These are phyloP conservation scores for Suillia variegata DNA, from an alignment of 2,888 invertebrate genomes.

Conservation along the genomic window DNA sequence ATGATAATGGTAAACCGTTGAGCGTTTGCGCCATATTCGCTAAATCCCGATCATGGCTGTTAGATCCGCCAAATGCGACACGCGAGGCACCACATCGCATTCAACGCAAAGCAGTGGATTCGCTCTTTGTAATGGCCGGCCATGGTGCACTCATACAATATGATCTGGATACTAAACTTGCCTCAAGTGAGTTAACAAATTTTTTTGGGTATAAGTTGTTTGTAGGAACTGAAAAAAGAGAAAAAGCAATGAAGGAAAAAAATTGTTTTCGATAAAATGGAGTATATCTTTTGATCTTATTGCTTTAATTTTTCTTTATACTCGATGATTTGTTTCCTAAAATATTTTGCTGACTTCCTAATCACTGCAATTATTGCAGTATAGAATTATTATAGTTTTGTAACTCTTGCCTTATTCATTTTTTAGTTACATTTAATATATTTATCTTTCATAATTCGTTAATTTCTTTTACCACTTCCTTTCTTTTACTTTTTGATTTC, in stretches of 20 bases:
- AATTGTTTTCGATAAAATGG: neutral
- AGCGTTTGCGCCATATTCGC: constrained; percentile 81
- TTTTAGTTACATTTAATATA: too few relatives aligned
- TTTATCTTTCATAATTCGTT: too few relatives aligned
- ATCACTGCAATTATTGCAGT: too few relatives aligned
- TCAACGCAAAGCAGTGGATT: constrained; percentile 71
- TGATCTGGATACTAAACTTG: constrained; percentile 78
- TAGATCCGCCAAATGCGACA: constrained; percentile 62
- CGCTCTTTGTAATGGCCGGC: constrained; percentile 89
- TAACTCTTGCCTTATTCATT: too few relatives aligned
- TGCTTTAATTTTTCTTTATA: too few relatives aligned
- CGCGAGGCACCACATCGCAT: constrained; percentile 60
- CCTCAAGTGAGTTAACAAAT: constrained; percentile 60
- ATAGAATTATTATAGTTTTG: too few relatives aligned
- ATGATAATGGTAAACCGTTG: constrained; percentile 71
- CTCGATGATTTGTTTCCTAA: too few relatives aligned
- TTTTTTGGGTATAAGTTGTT: neutral
- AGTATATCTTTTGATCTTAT: neutral
- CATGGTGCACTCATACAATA: constrained; percentile 88
- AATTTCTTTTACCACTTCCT: too few relatives aligned
- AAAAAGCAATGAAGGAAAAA: neutral
- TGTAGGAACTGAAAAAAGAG: too few relatives aligned
- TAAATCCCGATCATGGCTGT: constrained; percentile 75
- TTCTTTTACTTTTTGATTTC: too few relatives aligned
- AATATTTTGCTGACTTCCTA: too few relatives aligned